Percentiles rank a stretch among this genome's conserved stretches.
phyloP scores from a whole-genome alignment of 2,888 invertebrate species.

The Lepas anatifera region DNA sequence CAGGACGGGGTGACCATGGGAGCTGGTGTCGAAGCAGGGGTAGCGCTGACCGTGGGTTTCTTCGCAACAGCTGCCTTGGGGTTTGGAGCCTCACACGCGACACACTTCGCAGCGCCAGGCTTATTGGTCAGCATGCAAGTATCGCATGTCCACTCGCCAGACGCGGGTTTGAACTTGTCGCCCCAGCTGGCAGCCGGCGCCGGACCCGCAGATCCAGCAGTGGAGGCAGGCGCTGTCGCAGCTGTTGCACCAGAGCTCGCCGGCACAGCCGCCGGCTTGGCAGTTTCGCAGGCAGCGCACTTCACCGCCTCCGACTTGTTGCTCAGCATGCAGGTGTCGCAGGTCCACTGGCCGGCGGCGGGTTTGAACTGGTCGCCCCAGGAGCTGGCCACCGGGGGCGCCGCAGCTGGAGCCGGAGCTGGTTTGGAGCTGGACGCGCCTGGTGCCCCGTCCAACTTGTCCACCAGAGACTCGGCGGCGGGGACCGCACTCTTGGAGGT shows the following conservation, averaged over 20 bases:
- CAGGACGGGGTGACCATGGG: constrained; percentile 15
- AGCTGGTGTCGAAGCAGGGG: background rate
- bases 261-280: constrained; percentile 24
- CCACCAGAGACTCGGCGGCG: background rate
- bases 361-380: constrained; percentile 30
- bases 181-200: constrained; percentile 23
- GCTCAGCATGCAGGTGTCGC: constrained; percentile 31
- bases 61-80: constrained; percentile 16
- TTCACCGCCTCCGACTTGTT: constrained; percentile 28
- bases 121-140: constrained; percentile 31
- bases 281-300: constrained; percentile 31
- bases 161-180: constrained; percentile 29
- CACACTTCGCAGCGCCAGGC: constrained; percentile 27
- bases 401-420: background rate
- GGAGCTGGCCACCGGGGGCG: constrained; percentile 14
- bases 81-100: constrained; percentile 30
- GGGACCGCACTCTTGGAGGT: background rate
- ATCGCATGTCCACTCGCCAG: constrained; percentile 32
- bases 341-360: constrained; percentile 31
- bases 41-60: background rate
- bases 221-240: background rate
- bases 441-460: constrained; percentile 10
- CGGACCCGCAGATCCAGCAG: background rate
- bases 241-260: background rate
- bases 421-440: constrained; percentile 17